phyloP scores from a whole-genome alignment of 2,888 invertebrate genomes.

The Dynastes grantii region DNA sequence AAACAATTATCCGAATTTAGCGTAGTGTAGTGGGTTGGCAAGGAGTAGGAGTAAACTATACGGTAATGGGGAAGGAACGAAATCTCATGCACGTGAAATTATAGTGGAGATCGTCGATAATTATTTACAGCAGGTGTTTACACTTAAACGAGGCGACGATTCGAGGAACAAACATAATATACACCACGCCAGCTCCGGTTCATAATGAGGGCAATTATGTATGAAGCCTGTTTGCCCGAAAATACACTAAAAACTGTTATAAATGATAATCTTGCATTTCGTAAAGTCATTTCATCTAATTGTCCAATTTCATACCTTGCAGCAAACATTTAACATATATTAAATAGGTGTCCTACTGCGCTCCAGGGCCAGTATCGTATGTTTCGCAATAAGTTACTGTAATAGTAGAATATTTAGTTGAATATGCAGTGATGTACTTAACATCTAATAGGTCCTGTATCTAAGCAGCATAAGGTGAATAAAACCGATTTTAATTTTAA shows the following conservation, averaged over 20 bases:
- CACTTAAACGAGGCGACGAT: conserved; percentile 39
- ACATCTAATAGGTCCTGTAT: too few species aligned
- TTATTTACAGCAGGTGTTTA: conserved; percentile 47
- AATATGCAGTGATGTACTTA: neutral
- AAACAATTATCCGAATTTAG: conserved; percentile 25
- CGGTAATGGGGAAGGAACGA: neutral
- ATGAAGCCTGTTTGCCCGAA: conserved; percentile 42
- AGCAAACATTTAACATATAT: conserved; percentile 13
- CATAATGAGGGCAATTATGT: conserved; percentile 37
- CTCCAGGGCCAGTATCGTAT: conserved; percentile 1
- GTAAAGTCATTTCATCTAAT: conserved; percentile 49
- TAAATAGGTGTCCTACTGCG: neutral
- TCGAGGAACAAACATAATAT: conserved; percentile 45
- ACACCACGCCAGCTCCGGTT: conserved; percentile 18
- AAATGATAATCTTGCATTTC: conserved; percentile 44
- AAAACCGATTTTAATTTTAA: too few species aligned
- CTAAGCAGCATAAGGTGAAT: too few species aligned
- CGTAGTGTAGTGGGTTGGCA: neutral
- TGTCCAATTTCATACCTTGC: conserved; percentile 12
- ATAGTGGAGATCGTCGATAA: conserved; percentile 35
- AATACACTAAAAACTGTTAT: conserved; percentile 46
- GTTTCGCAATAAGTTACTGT: neutral
- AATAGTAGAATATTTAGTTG: neutral
- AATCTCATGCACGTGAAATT: conserved; percentile 34
- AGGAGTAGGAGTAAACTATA: conserved; percentile 30